Base-by-base conservation (phyloP, 2,113 vertebrate genomes). In the Erythrocercus mccallii region DNA sequence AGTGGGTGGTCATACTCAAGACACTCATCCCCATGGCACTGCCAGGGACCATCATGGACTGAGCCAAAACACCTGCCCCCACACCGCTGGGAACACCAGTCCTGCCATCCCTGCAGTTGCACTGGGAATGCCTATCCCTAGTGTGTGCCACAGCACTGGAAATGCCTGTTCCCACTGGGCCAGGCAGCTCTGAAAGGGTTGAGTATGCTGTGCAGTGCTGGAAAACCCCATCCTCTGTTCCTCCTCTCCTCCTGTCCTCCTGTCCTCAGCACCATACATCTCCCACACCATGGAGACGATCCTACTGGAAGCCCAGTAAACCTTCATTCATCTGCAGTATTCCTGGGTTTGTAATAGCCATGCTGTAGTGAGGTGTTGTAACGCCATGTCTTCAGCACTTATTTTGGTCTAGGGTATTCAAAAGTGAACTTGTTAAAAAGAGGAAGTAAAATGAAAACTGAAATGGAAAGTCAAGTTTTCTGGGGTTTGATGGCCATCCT, bases 1-100 rank as follows among this genome's bases (percentile, higher is more conserved):
- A 0, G 0, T 64, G 60, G 30, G 48, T 3, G 1, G 54, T 57
- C 1, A 0, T 6, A 0, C 76, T 61, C 23, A 38, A 96, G 80
- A 88, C 1, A 0, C 42, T 76, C 2, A 17, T 88, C 25, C 89
- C 83, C 76, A 91, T 86, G 6, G 1, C 56, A 8, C 33, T n/a
- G 50, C 30, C 1, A 0, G 20, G 45, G 17, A 86, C 48, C 1
- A 0, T 53, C 51, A 53, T 9, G 0, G 45, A 22, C 15, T 53
- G 61, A 28, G 51, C 30, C 2, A 2, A 69, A 87, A 35, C 27
- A 33, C 62, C 12, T 3, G 10, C 42, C 57, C 20, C 48, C 0
- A 0, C 57, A 19, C 53, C 4, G 0, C 65, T 0, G 0, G 74
- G 47, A 85, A 42, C 4, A 5, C 57, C 56, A 1, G 3, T 66